These are phyloP conservation scores for Pantherophis alleghaniensis DNA, from an alignment of 2,797 vertebrate species.

Conservation along the genomic window DNA sequence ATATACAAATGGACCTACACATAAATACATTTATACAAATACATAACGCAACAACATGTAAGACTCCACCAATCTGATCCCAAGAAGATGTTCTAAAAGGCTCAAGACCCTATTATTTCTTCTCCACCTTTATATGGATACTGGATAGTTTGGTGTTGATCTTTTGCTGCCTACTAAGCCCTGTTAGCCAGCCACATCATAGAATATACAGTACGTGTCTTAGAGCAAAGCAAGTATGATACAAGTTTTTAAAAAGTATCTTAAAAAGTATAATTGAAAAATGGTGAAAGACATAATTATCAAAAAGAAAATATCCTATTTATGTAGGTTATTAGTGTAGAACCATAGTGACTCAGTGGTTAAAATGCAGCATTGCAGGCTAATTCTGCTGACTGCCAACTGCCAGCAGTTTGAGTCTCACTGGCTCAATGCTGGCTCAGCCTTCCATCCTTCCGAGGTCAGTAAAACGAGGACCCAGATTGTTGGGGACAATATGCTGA, in stretches of 20 bases:
- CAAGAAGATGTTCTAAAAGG: not conserved
- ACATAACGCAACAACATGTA: not conserved
- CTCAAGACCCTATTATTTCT: not conserved
- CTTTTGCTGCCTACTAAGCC: not conserved
- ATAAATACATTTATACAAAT: not conserved
- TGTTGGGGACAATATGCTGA: too few relatives aligned
- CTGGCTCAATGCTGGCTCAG: too few relatives aligned
- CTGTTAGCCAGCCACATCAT: not conserved
- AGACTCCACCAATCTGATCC: not conserved
- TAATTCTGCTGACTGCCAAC: too few relatives aligned
- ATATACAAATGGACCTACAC: not conserved
- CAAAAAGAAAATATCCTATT: not conserved
- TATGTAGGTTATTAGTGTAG: not conserved
- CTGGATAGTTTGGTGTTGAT: not conserved
- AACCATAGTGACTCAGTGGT: too few relatives aligned
- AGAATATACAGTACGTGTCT: not conserved
- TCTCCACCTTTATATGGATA: not conserved
- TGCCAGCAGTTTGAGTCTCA: too few relatives aligned
- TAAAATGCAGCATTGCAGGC: too few relatives aligned
- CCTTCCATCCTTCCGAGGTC: too few relatives aligned
- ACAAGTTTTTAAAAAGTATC: not conserved
- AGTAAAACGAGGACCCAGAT: too few relatives aligned
- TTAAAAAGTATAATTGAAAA: not conserved
- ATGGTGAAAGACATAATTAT: not conserved
- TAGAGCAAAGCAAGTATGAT: not conserved